These are phyloP conservation scores for Epinotia nisella DNA, from an alignment of 2,888 invertebrate genomes.

Conservation along the genomic window DNA sequence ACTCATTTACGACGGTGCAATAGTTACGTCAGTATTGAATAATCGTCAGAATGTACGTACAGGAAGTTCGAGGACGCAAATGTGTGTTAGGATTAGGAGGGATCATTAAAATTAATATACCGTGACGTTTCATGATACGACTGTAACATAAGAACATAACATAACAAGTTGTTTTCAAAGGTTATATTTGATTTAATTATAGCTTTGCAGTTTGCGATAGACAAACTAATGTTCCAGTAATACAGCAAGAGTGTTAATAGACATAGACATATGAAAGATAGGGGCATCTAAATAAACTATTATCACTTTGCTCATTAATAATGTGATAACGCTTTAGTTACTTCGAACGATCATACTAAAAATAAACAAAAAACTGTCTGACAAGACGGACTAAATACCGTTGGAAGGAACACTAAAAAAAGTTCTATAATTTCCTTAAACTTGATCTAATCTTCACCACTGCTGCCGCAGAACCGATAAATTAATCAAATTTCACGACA, in stretches of 20 bases:
- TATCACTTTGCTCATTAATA: too few relatives aligned
- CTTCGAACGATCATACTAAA: too few relatives aligned
- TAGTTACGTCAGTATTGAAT: constrained; percentile 36
- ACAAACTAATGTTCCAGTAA: constrained; percentile 10
- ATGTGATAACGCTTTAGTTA: too few relatives aligned
- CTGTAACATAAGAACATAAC: neutral
- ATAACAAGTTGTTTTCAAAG: neutral
- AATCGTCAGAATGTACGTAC: constrained; percentile 25
- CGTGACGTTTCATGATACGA: constrained; percentile 25
- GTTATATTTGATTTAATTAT: constrained; percentile 3
- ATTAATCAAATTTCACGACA: neutral
- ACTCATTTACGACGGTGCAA: constrained; percentile 17
- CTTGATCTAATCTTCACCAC: neutral
- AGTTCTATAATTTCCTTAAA: neutral
- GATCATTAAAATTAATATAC: neutral
- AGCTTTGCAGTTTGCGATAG: constrained; percentile 8
- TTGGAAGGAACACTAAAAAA: neutral
- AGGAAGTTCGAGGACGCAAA: constrained; percentile 19
- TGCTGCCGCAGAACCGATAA: neutral
- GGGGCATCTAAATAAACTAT: neutral
- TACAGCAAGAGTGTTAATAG: constrained; percentile 4
- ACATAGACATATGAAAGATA: neutral
- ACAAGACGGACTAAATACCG: neutral
- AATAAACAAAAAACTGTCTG: too few relatives aligned
- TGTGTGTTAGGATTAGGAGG: constrained; percentile 10